phyloP scores from a whole-genome alignment of 1,140 invertebrate genomes.

The Dendroctonus valens region DNA sequence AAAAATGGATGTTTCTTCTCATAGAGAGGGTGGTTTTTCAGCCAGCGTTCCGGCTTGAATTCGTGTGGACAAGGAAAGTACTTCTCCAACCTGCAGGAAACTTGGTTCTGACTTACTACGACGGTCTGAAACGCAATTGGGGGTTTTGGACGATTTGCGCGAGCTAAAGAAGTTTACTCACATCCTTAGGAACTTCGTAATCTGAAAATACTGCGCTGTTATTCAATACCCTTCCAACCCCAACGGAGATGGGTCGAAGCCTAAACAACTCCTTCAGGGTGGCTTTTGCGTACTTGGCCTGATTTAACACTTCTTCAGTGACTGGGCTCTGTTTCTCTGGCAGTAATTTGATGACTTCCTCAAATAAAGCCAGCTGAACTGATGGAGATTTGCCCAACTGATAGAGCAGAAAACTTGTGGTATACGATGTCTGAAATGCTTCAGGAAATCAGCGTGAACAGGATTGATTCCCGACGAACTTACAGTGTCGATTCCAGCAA shows the following conservation, averaged over 20 bases:
- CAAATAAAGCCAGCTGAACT: constrained; percentile 70
- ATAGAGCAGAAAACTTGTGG: constrained; percentile 76
- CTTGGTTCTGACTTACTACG: constrained; percentile 85
- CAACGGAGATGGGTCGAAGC: constrained; percentile 80
- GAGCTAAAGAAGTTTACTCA: constrained; percentile 54
- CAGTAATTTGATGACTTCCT: constrained; percentile 63
- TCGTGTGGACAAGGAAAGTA: constrained; percentile 67
- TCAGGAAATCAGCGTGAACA: not conserved
- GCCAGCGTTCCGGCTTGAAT: constrained; percentile 79
- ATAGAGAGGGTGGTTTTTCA: constrained; percentile 54
- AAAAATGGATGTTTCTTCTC: constrained; percentile 72
- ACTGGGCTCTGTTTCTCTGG: constrained; percentile 54
- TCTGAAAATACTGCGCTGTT: constrained; percentile 75
- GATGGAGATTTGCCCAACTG: constrained; percentile 71
- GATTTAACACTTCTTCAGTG: constrained; percentile 59
- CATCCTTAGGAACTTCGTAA: constrained; percentile 81
- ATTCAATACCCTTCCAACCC: constrained; percentile 74
- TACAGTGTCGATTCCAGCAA: constrained; percentile 87
- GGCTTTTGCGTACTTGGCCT: constrained; percentile 72
- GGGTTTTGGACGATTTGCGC: not conserved
- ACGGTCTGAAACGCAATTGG: constrained; percentile 66
- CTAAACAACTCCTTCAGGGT: constrained; percentile 82
- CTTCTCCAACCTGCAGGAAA: constrained; percentile 66
- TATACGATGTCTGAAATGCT: constrained; percentile 72
- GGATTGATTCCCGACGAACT: constrained; percentile 35